Evolutionary conservation across 2,797 vertebrate genomes (phyloP).

Genomic region (Danio kyathit): DNA sequence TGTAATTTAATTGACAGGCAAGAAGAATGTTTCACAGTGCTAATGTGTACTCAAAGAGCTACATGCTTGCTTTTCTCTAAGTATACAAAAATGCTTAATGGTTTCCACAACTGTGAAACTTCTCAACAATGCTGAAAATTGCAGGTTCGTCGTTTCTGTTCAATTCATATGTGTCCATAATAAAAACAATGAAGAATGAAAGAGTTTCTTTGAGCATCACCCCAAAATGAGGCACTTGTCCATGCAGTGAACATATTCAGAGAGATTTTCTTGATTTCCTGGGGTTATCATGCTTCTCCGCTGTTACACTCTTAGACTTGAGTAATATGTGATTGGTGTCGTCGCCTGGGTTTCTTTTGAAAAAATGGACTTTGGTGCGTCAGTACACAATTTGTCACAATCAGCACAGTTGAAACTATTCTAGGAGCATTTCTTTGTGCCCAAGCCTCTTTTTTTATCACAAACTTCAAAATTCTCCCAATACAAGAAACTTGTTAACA

Average conservation of each 20-base stretch:
- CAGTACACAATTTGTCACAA: constrained; percentile 21
- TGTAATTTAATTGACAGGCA: constrained; percentile 26
- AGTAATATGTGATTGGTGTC: not conserved
- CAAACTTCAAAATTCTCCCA: not conserved
- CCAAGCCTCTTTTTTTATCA: not conserved
- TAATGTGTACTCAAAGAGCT: not conserved
- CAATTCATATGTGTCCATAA: constrained; percentile 3
- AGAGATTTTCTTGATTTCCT: constrained; percentile 11
- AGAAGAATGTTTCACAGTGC: not conserved
- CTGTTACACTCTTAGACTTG: not conserved
- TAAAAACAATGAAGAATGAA: constrained; percentile 1
- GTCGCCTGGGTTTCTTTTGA: not conserved
- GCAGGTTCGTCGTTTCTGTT: not conserved
- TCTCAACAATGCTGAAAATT: constrained; percentile 12
- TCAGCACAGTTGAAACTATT: not conserved
- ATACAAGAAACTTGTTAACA: not conserved
- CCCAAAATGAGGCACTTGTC: constrained; percentile 21
- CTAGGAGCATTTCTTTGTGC: not conserved
- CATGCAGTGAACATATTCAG: not conserved
- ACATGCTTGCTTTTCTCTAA: not conserved
- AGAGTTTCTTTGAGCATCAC: not conserved
- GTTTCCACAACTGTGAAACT: not conserved
- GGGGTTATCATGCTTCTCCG: not conserved
- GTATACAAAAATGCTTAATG: not conserved
- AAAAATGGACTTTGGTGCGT: not conserved